A percentile compares a stretch with the other conserved stretches of the same genome.
These are phyloP conservation scores for Orientallactaga bullata DNA, from an alignment of 2,113 vertebrate species.

Conservation along the genomic window DNA sequence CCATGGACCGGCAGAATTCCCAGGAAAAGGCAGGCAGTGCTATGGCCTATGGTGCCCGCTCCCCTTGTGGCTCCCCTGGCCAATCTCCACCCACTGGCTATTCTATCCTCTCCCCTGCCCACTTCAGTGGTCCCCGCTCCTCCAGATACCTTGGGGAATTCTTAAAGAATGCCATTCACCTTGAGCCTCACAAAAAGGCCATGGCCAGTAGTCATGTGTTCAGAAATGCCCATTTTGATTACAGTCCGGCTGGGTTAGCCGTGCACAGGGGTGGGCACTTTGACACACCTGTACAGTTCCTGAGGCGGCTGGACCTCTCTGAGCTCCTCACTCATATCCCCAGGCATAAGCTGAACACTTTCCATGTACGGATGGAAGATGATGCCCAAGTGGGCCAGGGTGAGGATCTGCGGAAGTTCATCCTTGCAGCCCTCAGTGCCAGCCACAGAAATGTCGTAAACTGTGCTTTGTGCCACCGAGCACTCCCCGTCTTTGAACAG, in stretches of 20 bases:
- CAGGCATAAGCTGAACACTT: slow-evolving; percentile 98
- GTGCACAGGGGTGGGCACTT: slow-evolving; percentile 91
- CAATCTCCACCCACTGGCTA: slow-evolving; percentile 95
- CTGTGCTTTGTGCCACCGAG: slow-evolving; percentile 96
- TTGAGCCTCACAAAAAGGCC: slow-evolving; percentile 94
- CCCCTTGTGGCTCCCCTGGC: slow-evolving; percentile 94
- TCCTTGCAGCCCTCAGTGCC: slow-evolving; percentile 97
- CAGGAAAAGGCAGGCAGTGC: slow-evolving; percentile 89
- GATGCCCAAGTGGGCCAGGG: slow-evolving; percentile 98
- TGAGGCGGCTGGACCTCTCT: slow-evolving; percentile 96
- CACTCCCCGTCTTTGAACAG: slow-evolving; percentile 97
- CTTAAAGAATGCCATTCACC: slow-evolving; percentile 95
- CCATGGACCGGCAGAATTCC: slow-evolving; percentile 96
- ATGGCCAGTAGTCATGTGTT: slow-evolving; percentile 88
- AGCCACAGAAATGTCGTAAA: slow-evolving; percentile 98
- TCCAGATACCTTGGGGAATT: slow-evolving; percentile 97
- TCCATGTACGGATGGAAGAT: slow-evolving; percentile 99
- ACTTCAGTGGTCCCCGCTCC: slow-evolving; percentile 90
- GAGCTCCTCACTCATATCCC: slow-evolving; percentile 97
- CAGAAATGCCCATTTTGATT: slow-evolving; percentile 91
- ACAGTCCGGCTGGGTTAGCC: slow-evolving; percentile 87
- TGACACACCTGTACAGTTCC: slow-evolving; percentile 94
- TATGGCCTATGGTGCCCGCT: slow-evolving; percentile 85
- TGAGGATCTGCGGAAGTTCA: slow-evolving; percentile 98
- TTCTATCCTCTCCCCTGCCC: slow-evolving; percentile 92